Evolutionary conservation across 2,888 invertebrate genomes (phyloP).

Genomic region (Drosophila seclusa): DNA sequence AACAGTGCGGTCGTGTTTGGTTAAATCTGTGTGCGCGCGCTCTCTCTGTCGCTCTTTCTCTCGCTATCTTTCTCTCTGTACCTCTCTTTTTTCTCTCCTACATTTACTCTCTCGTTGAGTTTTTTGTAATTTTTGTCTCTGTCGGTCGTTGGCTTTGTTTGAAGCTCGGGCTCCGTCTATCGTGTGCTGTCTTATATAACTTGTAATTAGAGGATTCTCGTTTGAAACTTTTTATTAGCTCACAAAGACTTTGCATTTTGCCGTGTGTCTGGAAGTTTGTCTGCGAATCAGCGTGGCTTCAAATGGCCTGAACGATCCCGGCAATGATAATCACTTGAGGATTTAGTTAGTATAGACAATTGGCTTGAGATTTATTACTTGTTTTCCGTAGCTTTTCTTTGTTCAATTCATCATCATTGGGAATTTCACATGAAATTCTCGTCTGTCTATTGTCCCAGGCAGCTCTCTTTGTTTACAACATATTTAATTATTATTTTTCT

Average conservation of each 20-base stretch:
- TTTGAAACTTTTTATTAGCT: slow-evolving; percentile 31
- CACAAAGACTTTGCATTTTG: slow-evolving; percentile 53
- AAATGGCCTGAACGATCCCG: slow-evolving; percentile 22
- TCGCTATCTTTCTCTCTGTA: slow-evolving; percentile 18
- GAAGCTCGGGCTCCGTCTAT: slow-evolving; percentile 43
- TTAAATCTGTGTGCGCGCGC: slow-evolving; percentile 32
- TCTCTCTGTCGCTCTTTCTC: slow-evolving; percentile 20
- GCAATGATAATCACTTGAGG: slow-evolving; percentile 38
- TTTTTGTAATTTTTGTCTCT: slow-evolving; percentile 30
- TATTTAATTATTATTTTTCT: slow-evolving; percentile 16
- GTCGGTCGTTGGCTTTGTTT: slow-evolving; percentile 54
- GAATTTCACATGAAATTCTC: slow-evolving; percentile 26
- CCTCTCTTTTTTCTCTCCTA: slow-evolving; percentile 18
- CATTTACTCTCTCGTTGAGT: slow-evolving; percentile 30
- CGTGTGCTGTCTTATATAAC: slow-evolving; percentile 70
- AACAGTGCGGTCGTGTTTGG: slow-evolving; percentile 64
- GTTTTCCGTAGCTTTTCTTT: slow-evolving; percentile 48
- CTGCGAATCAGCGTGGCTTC: slow-evolving; percentile 15
- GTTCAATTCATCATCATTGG: slow-evolving; percentile 40
- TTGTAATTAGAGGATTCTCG: slow-evolving; percentile 64
- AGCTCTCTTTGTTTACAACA: slow-evolving; percentile 43
- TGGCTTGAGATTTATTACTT: slow-evolving; percentile 47
- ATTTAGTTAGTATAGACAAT: slow-evolving; percentile 42
- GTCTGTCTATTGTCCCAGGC: slow-evolving; percentile 36
- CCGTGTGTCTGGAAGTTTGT: not conserved